Evolutionary conservation across 1,140 invertebrate species (phyloP), one percentile per base, ranked within the genome.

Genomic region (Globodera ellingtonae): DNA sequence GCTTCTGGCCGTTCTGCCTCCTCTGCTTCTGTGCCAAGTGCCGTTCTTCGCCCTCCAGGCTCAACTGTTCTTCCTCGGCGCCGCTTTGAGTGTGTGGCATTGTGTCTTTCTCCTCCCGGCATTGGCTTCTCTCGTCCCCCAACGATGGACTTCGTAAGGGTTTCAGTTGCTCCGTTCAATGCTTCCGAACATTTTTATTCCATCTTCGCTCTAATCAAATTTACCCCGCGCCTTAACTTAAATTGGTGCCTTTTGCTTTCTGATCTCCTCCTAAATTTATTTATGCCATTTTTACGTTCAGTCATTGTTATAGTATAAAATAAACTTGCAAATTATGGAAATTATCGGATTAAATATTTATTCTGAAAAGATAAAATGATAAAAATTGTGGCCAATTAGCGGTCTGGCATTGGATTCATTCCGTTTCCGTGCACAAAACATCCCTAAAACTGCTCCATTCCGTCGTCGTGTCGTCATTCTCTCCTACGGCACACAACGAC

Each of bases 21-120:
- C 81, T 21, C 18, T 81, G 4, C 35, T 81, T 4, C 47, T 52
- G 13, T 83, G 79, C n/a, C 52, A 70, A 10, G 79, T 62, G 56
- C 24, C 24, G 9, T 75, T 81, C 48, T 81, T 81, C 79, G 47
- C n/a, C 6, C 62, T 82, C 7, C 65, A 84, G 47, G 82, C 79
- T 24, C 79, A 82, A 6, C 13, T 81, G 10, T 50, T 69, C 7
- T 44, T 83, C 21, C 21, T 81, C 66, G 79, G 21, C 69, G n/a
- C 62, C 24, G 76, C 56, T 46, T 78, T 79, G 77, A 50, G 47
- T 6, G 15, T 80, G 9, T 78, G 72, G 65, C 79, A 79, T 35
- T 69, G 65, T 47, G 47, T 77, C n/a, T 56, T 79, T 9, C 24
- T 79, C n/a, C 62, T 79, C 3, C 79, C 79, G 6, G 81, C 70